phyloP scores from a whole-genome alignment of 2,888 invertebrate species.

The Gerris lacustris region DNA sequence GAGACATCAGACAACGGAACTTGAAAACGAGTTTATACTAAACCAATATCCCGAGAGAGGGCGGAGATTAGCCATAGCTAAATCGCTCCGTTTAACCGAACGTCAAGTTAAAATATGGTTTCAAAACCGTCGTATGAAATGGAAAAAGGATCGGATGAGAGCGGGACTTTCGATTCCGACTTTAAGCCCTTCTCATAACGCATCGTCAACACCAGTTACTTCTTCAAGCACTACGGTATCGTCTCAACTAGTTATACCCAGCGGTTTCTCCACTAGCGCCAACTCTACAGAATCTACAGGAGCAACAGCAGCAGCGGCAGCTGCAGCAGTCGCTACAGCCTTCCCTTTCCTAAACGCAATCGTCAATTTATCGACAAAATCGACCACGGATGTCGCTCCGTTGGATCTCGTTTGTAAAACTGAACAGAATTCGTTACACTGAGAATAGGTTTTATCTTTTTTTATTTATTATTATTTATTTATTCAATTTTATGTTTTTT shows the following conservation, averaged over 20 bases:
- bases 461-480: too few species aligned
- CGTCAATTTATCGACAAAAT: conserved; percentile 26
- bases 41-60: conserved; percentile 29
- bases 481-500: too few species aligned
- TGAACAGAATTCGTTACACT: conserved; percentile 8
- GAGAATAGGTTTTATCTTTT: background rate
- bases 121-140: conserved; percentile 32
- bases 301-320: conserved; percentile 16
- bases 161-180: conserved; percentile 23
- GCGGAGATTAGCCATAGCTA: conserved; percentile 27
- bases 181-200: conserved; percentile 4
- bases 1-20: conserved; percentile 28
- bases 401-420: conserved; percentile 22
- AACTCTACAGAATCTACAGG: background rate
- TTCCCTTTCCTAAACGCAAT: conserved; percentile 25
- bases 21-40: conserved; percentile 29
- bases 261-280: background rate
- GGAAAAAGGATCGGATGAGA: conserved; percentile 28
- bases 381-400: conserved; percentile 20
- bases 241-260: conserved; percentile 2
- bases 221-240: background rate
- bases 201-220: background rate
- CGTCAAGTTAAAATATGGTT: conserved; percentile 32
- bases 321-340: conserved; percentile 13
- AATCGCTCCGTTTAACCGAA: conserved; percentile 27